Evolutionary conservation across 2,113 vertebrate genomes (phyloP).

Genomic region (Dasyprocta punctata): DNA sequence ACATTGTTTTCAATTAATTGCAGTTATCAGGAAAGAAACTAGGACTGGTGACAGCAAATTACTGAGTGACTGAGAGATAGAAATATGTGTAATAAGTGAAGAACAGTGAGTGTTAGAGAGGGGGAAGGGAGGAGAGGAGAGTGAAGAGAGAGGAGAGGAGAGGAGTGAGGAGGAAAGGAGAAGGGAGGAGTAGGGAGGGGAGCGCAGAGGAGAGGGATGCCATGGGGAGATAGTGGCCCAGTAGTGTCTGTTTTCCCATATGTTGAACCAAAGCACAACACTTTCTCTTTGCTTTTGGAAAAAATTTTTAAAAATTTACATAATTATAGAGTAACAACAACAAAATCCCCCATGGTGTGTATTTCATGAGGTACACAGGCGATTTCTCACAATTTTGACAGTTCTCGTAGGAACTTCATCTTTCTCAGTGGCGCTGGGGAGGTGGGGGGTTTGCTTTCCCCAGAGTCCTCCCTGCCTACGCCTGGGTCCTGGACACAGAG

Average conservation of each 20-base stretch:
- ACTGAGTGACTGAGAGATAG: neutral
- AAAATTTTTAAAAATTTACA: neutral
- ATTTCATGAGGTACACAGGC: neutral
- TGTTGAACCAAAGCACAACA: neutral
- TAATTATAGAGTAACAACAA: neutral
- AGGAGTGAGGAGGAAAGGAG: too few relatives aligned
- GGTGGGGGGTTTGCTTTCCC: rapidly evolving
- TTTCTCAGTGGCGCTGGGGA: neutral
- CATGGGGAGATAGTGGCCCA: neutral
- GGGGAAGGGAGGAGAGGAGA: neutral
- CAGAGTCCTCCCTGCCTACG: rapidly evolving
- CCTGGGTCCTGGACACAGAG: too few relatives aligned
- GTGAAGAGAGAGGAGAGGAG: neutral
- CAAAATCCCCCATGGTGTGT: neutral
- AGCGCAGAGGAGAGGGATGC: neutral
- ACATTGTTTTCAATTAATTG: neutral
- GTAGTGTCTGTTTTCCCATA: neutral
- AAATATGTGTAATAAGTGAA: neutral
- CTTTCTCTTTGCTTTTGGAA: neutral
- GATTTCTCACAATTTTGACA: neutral
- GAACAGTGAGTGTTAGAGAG: neutral
- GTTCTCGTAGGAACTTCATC: neutral
- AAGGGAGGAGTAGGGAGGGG: neutral
- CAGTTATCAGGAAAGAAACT: constrained; percentile 17
- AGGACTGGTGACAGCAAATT: neutral